These are phyloP conservation scores for Drosophila quinaria DNA, from an alignment of 2,888 invertebrate species.

Conservation along the genomic window DNA sequence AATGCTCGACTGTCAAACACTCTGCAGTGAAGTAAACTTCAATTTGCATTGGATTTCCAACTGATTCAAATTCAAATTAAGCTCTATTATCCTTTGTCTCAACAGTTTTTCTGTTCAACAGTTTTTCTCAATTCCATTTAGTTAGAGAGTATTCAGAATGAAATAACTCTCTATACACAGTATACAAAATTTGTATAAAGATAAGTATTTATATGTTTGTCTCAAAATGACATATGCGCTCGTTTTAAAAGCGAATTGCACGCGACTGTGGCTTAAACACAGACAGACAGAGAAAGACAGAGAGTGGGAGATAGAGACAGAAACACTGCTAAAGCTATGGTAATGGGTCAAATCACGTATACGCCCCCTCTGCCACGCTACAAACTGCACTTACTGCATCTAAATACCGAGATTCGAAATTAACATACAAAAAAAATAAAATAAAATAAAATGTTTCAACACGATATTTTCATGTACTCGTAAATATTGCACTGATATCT, in stretches of 20 bases:
- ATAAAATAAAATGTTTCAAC: slow-evolving; percentile 31
- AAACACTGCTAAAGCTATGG: background rate
- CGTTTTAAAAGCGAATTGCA: slow-evolving; percentile 68
- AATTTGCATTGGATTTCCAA: background rate
- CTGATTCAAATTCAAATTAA: background rate
- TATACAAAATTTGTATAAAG: slow-evolving; percentile 12
- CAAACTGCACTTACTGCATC: slow-evolving; percentile 43
- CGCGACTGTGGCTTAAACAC: slow-evolving; percentile 48
- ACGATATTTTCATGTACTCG: slow-evolving; percentile 56
- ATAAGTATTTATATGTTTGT: slow-evolving; percentile 56
- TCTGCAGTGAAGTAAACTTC: background rate
- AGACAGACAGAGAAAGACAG: slow-evolving; percentile 1
- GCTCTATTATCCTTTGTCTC: background rate
- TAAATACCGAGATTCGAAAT: slow-evolving; percentile 69
- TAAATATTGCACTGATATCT: slow-evolving; percentile 69
- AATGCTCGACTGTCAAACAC: no score
- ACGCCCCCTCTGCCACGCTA: slow-evolving; percentile 27
- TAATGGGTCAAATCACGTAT: slow-evolving; percentile 34
- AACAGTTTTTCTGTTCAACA: background rate
- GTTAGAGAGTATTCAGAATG: slow-evolving; percentile 1
- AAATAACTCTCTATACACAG: slow-evolving; percentile 4
- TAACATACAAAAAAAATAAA: slow-evolving; percentile 16
- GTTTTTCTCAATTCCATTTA: background rate
- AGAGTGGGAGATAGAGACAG: background rate
- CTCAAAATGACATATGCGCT: slow-evolving; percentile 52